Evolutionary conservation across 1,140 invertebrate species (phyloP).

Genomic region (Sinonovacula constricta): DNA sequence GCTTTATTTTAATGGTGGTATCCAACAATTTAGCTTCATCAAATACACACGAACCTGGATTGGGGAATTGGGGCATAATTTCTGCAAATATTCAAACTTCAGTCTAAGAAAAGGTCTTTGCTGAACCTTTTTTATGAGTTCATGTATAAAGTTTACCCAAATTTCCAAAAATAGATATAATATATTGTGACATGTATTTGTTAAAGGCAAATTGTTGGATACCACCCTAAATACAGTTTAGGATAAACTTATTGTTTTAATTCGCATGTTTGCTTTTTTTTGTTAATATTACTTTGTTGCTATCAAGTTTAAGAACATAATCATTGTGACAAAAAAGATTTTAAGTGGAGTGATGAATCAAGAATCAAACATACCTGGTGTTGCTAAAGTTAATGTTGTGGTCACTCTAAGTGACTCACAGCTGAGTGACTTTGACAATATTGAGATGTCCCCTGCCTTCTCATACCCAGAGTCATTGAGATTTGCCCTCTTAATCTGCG

Average conservation of each 20-base stretch:
- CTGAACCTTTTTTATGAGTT: too few species aligned
- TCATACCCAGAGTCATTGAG: slow-evolving; percentile 48
- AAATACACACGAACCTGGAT: too few species aligned
- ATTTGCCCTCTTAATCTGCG: slow-evolving; percentile 22
- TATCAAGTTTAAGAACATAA: neutral
- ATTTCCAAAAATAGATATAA: too few species aligned
- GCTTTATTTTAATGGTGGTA: too few species aligned
- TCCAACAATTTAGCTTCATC: too few species aligned
- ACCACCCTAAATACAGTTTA: too few species aligned
- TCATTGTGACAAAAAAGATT: neutral
- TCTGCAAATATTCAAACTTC: too few species aligned
- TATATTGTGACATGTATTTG: too few species aligned
- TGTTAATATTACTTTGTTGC: neutral
- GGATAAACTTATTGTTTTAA: neutral
- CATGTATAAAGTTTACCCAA: too few species aligned
- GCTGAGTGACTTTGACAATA: slow-evolving; percentile 17
- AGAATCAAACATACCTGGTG: neutral
- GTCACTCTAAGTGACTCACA: slow-evolving; percentile 24
- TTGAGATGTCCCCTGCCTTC: slow-evolving; percentile 38
- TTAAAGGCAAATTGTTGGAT: too few species aligned
- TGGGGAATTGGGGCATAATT: too few species aligned
- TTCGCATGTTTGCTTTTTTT: neutral
- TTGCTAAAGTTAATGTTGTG: neutral
- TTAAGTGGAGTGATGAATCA: neutral
- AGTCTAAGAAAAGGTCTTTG: too few species aligned